Conservation (phyloP, 2,113 vertebrate genomes). For the Mohoua ochrocephala region DNA sequence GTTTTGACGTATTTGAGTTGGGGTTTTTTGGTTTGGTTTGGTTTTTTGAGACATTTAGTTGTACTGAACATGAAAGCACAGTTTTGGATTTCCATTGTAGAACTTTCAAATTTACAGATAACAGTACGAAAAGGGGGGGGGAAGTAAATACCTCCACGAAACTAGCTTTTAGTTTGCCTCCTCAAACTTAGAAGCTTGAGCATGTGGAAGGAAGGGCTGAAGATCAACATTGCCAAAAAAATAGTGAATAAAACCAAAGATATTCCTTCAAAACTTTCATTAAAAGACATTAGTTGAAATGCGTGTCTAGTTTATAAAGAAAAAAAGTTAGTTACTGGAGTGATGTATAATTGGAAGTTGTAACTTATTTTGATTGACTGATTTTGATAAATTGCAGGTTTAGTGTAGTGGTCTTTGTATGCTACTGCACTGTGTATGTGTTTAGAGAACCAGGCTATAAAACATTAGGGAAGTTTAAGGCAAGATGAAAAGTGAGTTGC, state of each 20-base stretch:
- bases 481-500: not conserved
- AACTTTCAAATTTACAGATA: not conserved
- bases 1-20: accelerated
- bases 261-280: not conserved
- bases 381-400: not conserved
- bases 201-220: not conserved
- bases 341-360: not conserved
- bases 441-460: not conserved
- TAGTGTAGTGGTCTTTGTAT: not conserved
- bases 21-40: accelerated
- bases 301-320: not conserved
- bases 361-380: not conserved
- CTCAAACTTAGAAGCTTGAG: not conserved
- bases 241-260: not conserved
- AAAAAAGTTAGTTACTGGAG: not conserved
- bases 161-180: not conserved
- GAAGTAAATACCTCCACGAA: not conserved
- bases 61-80: not conserved
- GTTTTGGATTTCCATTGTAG: not conserved
- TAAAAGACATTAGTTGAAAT: not conserved
- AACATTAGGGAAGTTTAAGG: not conserved
- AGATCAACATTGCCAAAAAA: not conserved
- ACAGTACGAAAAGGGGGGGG: accelerated
- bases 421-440: not conserved
- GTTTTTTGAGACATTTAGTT: not conserved